phyloP scores from a whole-genome alignment of 2,797 vertebrate species.

The Sardinella longiceps region DNA sequence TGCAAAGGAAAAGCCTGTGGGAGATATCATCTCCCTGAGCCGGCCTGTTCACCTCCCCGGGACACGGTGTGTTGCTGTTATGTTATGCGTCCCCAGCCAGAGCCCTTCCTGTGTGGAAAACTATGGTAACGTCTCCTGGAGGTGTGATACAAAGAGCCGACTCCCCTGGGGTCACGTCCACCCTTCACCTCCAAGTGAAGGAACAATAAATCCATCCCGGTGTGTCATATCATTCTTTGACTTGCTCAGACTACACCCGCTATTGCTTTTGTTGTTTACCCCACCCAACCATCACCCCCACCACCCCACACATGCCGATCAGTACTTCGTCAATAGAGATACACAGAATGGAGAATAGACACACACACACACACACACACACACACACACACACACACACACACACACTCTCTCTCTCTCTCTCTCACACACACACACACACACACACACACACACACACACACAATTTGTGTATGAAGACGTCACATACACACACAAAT shows the following conservation, averaged over 20 bases:
- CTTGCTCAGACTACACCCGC: neutral
- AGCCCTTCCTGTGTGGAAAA: conserved; percentile 20
- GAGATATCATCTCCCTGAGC: neutral
- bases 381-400: neutral
- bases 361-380: neutral
- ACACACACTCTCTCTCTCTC: neutral
- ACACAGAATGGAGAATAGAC: no score
- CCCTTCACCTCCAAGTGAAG: neutral
- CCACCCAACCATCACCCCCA: no score
- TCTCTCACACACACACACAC: neutral
- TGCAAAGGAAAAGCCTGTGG: conserved; percentile 7
- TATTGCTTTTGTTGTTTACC: neutral
- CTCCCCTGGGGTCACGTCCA: neutral
- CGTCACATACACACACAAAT: neutral
- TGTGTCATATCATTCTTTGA: neutral
- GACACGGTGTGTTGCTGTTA: neutral
- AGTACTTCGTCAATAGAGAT: neutral
- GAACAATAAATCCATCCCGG: neutral
- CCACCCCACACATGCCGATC: no score
- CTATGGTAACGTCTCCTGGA: neutral
- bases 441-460: neutral
- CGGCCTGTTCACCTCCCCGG: neutral
- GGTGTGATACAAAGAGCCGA: neutral
- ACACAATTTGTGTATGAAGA: no score
- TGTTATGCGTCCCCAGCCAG: no score